Conservation (phyloP, 2,888 invertebrate species). For the Octonoba sinensis region DNA sequence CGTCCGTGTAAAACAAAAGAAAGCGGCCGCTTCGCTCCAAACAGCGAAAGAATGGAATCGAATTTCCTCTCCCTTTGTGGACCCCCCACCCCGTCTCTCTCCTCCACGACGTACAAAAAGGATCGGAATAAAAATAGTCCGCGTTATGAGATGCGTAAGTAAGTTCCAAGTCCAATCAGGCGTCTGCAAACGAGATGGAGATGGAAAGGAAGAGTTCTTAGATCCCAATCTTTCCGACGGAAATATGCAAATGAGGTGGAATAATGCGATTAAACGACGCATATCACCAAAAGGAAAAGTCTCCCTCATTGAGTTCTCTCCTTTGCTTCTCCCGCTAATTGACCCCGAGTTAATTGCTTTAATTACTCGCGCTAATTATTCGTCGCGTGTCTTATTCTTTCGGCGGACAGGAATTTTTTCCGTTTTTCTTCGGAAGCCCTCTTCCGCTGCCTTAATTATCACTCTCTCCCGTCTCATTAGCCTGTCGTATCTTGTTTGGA, state of each 20-base stretch:
- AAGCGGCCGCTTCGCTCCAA: no score
- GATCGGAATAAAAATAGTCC: conserved; percentile 29
- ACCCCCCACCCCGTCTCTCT: conserved; percentile 19
- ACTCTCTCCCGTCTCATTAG: conserved; percentile 46
- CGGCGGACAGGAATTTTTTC: conserved; percentile 9
- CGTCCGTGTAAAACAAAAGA: no score
- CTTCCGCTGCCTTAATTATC: conserved; percentile 45
- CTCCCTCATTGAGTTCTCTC: conserved; percentile 49
- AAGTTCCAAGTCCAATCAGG: conserved; percentile 60
- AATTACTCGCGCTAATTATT: conserved; percentile 62
- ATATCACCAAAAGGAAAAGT: conserved; percentile 58
- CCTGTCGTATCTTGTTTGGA: conserved; percentile 26
- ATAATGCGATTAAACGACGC: conserved; percentile 61
- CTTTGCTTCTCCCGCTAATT: conserved; percentile 55
- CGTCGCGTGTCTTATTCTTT: conserved; percentile 24
- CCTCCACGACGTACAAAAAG: conserved; percentile 26
- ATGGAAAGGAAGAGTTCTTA: conserved; percentile 47
- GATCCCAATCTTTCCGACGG: conserved; percentile 59
- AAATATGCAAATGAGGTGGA: conserved; percentile 62
- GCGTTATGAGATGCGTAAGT: conserved; percentile 63
- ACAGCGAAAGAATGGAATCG: conserved; percentile 41
- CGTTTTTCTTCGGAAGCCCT: conserved; percentile 6
- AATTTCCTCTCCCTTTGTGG: conserved; percentile 19
- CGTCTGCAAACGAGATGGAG: conserved; percentile 59
- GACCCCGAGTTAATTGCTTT: conserved; percentile 62